Evolutionary conservation across 2,113 vertebrate species (phyloP).

Genomic region (Platichthys stellatus): DNA sequence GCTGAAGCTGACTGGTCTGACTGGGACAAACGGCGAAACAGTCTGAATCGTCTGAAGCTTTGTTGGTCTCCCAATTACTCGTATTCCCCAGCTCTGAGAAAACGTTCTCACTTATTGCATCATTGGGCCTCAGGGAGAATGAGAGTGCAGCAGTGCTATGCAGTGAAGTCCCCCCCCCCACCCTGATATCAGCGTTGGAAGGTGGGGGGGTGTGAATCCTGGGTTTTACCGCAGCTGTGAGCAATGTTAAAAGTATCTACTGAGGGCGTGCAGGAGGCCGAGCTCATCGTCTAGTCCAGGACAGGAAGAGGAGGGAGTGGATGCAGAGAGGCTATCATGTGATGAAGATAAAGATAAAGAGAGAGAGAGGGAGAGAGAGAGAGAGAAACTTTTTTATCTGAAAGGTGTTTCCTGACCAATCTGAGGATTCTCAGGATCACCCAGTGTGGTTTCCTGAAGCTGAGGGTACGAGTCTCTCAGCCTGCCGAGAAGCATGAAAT

Average conservation of each 20-base stretch:
- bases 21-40: neutral
- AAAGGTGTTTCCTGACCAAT: no score
- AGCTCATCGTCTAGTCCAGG: no score
- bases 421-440: no score
- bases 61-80: conserved; percentile 13
- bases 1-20: conserved; percentile 11
- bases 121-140: conserved; percentile 28
- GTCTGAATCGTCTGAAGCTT: neutral
- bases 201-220: conserved; percentile 43
- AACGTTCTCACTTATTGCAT: conserved; percentile 41
- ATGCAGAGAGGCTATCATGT: conserved; percentile 13
- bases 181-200: neutral
- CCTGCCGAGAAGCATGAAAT: neutral
- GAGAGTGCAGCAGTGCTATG: conserved; percentile 2
- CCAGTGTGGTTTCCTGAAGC: no score
- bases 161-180: neutral
- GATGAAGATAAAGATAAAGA: no score
- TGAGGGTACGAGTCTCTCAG: neutral
- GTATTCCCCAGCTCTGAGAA: conserved; percentile 22
- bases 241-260: conserved; percentile 36
- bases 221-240: no score
- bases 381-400: no score
- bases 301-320: neutral
- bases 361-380: neutral
- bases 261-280: no score